Evolutionary conservation across 2,888 invertebrate genomes (phyloP).

Genomic region (Torymus aiolomorphi): DNA sequence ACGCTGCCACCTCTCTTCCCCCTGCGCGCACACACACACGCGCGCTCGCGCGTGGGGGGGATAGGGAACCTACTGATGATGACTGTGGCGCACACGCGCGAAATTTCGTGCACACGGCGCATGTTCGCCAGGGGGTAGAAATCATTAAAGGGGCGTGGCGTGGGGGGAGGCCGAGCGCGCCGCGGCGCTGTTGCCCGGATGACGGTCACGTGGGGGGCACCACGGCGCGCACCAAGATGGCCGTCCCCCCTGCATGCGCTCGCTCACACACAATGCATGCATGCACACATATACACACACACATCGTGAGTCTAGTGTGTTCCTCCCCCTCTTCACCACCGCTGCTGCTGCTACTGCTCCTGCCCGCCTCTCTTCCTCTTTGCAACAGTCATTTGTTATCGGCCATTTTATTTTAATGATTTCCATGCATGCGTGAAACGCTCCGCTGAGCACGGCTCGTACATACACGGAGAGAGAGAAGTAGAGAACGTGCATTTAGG

Average conservation of each 20-base stretch:
- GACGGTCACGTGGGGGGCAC: constrained; percentile 74
- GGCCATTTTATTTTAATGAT: constrained; percentile 76
- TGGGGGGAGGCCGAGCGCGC: constrained; percentile 59
- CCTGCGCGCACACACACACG: constrained; percentile 63
- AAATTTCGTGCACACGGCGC: constrained; percentile 68
- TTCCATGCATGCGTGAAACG: constrained; percentile 76
- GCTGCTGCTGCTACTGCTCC: constrained; percentile 1
- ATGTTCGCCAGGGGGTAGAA: constrained; percentile 71
- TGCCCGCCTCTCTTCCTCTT: constrained; percentile 63
- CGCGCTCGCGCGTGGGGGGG: constrained; percentile 13
- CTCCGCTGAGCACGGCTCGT: constrained; percentile 55
- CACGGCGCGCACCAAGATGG: constrained; percentile 70
- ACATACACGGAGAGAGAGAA: constrained; percentile 31
- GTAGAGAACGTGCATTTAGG: too few species aligned
- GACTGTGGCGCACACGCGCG: constrained; percentile 61
- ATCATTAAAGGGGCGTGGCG: constrained; percentile 76
- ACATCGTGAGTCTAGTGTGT: too few species aligned
- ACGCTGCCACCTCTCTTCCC: constrained; percentile 61
- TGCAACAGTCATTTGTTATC: constrained; percentile 76
- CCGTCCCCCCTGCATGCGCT: constrained; percentile 60
- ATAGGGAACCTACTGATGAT: too few species aligned
- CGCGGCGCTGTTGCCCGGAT: constrained; percentile 71
- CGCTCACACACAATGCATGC: constrained; percentile 9
- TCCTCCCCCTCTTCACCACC: constrained; percentile 40
- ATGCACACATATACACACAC: too few species aligned